Percentiles rank a stretch among this genome's conserved stretches.
Evolutionary conservation across 1,140 invertebrate genomes (phyloP).

Genomic region (Drosophila micromelanica): DNA sequence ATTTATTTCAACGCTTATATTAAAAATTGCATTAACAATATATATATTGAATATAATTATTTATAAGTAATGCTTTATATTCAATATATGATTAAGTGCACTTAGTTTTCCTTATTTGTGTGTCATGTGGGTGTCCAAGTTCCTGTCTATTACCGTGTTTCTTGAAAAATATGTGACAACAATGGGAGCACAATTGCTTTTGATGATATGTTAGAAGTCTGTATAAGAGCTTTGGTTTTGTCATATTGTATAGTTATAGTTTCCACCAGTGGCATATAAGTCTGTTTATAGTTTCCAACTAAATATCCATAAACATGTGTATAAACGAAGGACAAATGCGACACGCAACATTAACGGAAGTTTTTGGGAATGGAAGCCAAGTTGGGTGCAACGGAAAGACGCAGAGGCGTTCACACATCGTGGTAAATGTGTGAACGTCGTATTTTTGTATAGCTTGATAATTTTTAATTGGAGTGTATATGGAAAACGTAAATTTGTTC

Average conservation of each 20-base stretch:
- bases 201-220: constrained; percentile 23
- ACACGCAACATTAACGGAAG: constrained; percentile 61
- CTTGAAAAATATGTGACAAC: constrained; percentile 52
- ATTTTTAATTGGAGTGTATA: constrained; percentile 38
- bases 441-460: constrained; percentile 23
- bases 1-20: constrained; percentile 81
- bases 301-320: constrained; percentile 5
- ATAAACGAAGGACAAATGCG: constrained; percentile 41
- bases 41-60: constrained; percentile 63
- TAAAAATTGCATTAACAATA: constrained; percentile 76
- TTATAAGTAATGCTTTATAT: constrained; percentile 50
- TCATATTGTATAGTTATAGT: constrained; percentile 46
- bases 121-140: constrained; percentile 34
- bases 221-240: constrained; percentile 10
- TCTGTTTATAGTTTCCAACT: constrained; percentile 43
- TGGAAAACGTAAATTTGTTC: constrained; percentile 56
- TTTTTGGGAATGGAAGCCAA: constrained; percentile 67
- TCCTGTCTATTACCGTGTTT: constrained; percentile 44
- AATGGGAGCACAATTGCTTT: constrained; percentile 30
- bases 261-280: constrained; percentile 75
- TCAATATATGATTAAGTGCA: constrained; percentile 64
- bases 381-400: constrained; percentile 20
- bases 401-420: neutral
- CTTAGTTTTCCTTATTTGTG: constrained; percentile 59
- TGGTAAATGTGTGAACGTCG: neutral